Evolutionary conservation across 2,797 vertebrate genomes (phyloP).

Genomic region (Liparis tanakae): DNA sequence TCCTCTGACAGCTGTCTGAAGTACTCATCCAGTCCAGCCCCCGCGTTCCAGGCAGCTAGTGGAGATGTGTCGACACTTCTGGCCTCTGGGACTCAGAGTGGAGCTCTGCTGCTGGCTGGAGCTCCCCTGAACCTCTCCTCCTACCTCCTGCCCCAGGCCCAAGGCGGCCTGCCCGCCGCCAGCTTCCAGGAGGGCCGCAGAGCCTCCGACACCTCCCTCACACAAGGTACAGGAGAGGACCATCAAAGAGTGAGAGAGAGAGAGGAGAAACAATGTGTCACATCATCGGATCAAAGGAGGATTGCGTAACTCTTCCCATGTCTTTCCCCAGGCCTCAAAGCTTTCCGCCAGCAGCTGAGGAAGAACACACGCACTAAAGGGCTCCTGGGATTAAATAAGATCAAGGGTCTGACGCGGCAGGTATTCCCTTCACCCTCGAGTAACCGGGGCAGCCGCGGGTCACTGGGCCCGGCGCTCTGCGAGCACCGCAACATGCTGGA

Average conservation of each 20-base stretch:
- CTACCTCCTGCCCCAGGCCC: conserved; percentile 87
- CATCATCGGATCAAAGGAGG: conserved; percentile 32
- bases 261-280: conserved; percentile 21
- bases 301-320: conserved; percentile 55
- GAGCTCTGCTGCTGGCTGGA: conserved; percentile 77
- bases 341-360: conserved; percentile 95
- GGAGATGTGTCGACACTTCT: conserved; percentile 82
- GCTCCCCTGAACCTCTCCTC: conserved; percentile 87
- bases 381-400: conserved; percentile 94
- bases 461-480: conserved; percentile 82
- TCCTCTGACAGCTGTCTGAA: conserved; percentile 95
- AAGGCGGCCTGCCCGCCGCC: conserved; percentile 83
- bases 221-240: conserved; percentile 86
- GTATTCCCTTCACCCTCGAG: conserved; percentile 86
- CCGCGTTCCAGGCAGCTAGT: conserved; percentile 67
- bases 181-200: conserved; percentile 95
- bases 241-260: not conserved
- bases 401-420: conserved; percentile 93
- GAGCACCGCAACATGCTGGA: conserved; percentile 90
- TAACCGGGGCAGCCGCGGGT: conserved; percentile 86
- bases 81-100: conserved; percentile 74
- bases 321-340: conserved; percentile 89
- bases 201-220: conserved; percentile 96
- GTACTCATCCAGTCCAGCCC: conserved; percentile 85
- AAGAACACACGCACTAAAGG: conserved; percentile 93